phyloP scores from a whole-genome alignment of 2,113 vertebrate genomes.

The Canis aureus region DNA sequence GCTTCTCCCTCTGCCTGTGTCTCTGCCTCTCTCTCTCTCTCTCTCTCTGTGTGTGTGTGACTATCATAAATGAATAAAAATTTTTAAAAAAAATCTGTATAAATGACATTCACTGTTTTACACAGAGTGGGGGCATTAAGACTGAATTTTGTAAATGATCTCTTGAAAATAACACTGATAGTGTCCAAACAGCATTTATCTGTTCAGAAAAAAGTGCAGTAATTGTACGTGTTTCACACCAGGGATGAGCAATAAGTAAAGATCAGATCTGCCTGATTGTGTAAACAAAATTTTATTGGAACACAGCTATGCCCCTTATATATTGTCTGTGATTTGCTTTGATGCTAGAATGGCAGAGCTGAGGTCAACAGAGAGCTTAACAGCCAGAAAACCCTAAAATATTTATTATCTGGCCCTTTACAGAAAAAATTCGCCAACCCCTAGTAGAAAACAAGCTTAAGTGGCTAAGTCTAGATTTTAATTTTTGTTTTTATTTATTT shows the following conservation, averaged over 20 bases:
- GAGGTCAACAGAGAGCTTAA: background rate
- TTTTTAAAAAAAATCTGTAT: background rate
- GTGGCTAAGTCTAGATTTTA: constrained; percentile 35
- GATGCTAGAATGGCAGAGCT: background rate
- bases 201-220: constrained; percentile 52
- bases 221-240: constrained; percentile 7
- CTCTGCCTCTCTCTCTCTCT: too few relatives aligned
- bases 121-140: background rate
- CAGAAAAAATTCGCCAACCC: constrained; percentile 40
- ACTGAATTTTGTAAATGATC: constrained; percentile 24
- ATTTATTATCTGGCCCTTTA: constrained; percentile 28
- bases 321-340: constrained; percentile 12
- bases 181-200: constrained; percentile 16
- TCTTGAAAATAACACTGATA: constrained; percentile 58
- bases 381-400: constrained; percentile 36
- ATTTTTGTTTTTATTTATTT: too few relatives aligned
- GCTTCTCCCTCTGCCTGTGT: too few relatives aligned
- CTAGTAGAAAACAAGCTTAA: constrained; percentile 21
- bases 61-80: too few relatives aligned
- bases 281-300: constrained; percentile 56
- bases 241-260: constrained; percentile 5
- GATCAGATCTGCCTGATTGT: background rate
- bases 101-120: constrained; percentile 22
- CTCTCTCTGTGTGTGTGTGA: too few relatives aligned
- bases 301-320: background rate